phyloP scores from a whole-genome alignment of 2,888 invertebrate genomes.

The Epiblema foenella region DNA sequence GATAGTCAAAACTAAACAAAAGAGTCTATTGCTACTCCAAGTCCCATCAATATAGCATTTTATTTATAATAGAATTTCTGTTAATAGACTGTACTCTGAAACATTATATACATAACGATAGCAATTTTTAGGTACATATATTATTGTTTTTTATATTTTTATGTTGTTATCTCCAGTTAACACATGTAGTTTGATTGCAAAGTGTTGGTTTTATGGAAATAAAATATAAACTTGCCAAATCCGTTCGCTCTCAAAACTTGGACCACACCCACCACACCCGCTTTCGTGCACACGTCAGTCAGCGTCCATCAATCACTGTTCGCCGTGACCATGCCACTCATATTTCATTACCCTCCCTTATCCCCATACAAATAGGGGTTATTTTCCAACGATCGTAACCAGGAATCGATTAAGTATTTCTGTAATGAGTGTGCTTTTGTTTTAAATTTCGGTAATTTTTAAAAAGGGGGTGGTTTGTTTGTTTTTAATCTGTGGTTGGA shows the following conservation, averaged over 20 bases:
- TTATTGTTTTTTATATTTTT: too few species aligned
- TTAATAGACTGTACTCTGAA: too few species aligned
- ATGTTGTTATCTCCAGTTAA: too few species aligned
- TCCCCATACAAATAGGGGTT: slow-evolving; percentile 15
- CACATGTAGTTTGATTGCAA: too few species aligned
- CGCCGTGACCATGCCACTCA: slow-evolving; percentile 42
- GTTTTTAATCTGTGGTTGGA: slow-evolving; percentile 22
- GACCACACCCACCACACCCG: slow-evolving; percentile 35
- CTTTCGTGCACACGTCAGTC: slow-evolving; percentile 45
- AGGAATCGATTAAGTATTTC: slow-evolving; percentile 42
- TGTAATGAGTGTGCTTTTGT: slow-evolving; percentile 41
- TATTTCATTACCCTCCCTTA: slow-evolving; percentile 38
- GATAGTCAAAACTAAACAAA: too few species aligned
- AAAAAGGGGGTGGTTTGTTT: slow-evolving; percentile 29
- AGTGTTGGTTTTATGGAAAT: too few species aligned
- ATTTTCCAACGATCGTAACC: slow-evolving; percentile 1
- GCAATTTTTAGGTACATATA: too few species aligned
- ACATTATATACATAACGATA: too few species aligned
- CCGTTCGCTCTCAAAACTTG: neutral
- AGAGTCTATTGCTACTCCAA: too few species aligned
- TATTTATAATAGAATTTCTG: too few species aligned
- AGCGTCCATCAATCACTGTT: slow-evolving; percentile 43
- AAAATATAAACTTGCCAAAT: neutral
- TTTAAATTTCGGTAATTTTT: slow-evolving; percentile 42
- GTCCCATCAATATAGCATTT: too few species aligned